Evolutionary conservation across 2,797 vertebrate genomes (phyloP).

Genomic region (Eupleurogrammus muticus): DNA sequence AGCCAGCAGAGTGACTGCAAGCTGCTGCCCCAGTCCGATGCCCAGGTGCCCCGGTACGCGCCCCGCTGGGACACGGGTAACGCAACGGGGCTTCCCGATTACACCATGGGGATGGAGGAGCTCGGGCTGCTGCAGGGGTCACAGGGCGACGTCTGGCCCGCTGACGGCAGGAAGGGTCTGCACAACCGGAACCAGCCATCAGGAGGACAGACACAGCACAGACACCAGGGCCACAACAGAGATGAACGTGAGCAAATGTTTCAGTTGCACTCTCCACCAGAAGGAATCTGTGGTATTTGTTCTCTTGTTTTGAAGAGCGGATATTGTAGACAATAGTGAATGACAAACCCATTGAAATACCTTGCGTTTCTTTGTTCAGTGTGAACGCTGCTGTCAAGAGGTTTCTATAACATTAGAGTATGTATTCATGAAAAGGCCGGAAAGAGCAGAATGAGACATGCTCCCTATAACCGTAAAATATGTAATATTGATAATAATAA

Average conservation of each 20-base stretch:
- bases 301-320: background rate
- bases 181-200: constrained; percentile 63
- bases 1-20: constrained; percentile 89
- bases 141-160: constrained; percentile 78
- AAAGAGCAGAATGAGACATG: constrained; percentile 28
- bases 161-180: constrained; percentile 72
- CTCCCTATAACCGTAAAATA: constrained; percentile 39
- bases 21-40: constrained; percentile 89
- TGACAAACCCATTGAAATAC: background rate
- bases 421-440: constrained; percentile 1
- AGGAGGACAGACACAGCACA: constrained; percentile 58
- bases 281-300: background rate
- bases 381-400: constrained; percentile 17
- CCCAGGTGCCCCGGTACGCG: constrained; percentile 93
- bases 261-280: too few species aligned
- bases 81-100: constrained; percentile 72
- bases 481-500: too few species aligned
- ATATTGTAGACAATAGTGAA: background rate
- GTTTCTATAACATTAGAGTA: constrained; percentile 21
- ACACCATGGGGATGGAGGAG: constrained; percentile 78
- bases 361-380: constrained; percentile 5
- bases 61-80: constrained; percentile 87
- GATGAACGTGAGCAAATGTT: constrained; percentile 90
- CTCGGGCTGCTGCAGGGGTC: constrained; percentile 84
- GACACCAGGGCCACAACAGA: constrained; percentile 78